Evolutionary conservation across 2,113 vertebrate genomes (phyloP).

Genomic region (Bambusicola thoracicus): DNA sequence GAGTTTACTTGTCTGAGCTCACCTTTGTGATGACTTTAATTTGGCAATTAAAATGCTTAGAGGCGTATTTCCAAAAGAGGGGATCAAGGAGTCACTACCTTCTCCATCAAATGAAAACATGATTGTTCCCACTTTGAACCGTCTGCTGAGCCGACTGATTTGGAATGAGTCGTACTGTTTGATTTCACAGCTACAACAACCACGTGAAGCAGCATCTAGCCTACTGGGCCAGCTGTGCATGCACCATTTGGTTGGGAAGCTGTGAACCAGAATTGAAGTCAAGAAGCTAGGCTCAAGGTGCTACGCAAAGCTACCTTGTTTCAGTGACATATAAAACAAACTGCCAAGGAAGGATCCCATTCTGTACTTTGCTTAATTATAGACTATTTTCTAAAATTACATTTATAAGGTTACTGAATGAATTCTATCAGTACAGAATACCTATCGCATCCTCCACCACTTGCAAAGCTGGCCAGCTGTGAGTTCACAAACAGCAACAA

Average conservation of each 20-base stretch:
- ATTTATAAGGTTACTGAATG: neutral
- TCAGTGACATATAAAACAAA: neutral
- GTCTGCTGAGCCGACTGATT: neutral
- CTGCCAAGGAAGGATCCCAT: neutral
- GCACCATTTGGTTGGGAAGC: fast-evolving
- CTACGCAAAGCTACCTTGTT: neutral
- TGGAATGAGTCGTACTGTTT: neutral
- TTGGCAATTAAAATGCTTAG: neutral
- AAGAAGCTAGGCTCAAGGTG: neutral
- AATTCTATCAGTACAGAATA: neutral
- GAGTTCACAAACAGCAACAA: neutral
- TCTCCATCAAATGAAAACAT: neutral
- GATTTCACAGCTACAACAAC: neutral
- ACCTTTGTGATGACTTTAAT: neutral
- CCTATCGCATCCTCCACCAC: neutral
- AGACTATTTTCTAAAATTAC: neutral
- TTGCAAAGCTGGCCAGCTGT: neutral
- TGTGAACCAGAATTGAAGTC: neutral
- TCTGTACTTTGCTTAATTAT: fast-evolving
- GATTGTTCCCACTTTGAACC: neutral
- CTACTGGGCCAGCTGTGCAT: fast-evolving
- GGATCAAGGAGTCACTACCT: neutral
- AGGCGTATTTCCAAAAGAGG: neutral
- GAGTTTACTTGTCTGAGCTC: neutral
- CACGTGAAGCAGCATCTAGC: neutral